Percentiles rank a stretch among this genome's conserved stretches.
Conservation (phyloP, 2,888 invertebrate species). For the Chelonus formosanus region DNA sequence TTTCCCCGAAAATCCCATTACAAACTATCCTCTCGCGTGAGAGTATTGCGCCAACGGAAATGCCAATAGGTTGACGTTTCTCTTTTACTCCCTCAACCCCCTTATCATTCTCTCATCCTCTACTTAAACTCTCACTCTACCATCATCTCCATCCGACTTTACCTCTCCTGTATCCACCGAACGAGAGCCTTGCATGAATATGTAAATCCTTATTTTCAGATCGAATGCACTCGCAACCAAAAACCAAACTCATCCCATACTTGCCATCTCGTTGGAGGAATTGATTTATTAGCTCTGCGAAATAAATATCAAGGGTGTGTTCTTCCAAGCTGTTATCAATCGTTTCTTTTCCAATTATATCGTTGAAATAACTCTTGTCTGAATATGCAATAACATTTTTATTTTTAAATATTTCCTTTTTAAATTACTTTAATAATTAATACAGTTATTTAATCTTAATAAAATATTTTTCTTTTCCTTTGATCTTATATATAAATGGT, state of each 20-base stretch:
- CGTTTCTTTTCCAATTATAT: background rate
- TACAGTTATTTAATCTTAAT: no score
- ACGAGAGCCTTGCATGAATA: conserved; percentile 56
- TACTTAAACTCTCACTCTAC: background rate
- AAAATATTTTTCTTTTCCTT: no score
- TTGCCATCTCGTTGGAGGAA: conserved; percentile 49
- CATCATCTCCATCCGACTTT: conserved; percentile 1
- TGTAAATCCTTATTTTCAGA: conserved; percentile 65
- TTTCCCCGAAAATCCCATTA: conserved; percentile 29
- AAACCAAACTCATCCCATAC: conserved; percentile 53
- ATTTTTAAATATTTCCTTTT: no score
- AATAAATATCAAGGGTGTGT: conserved; percentile 5
- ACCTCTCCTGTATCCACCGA: background rate
- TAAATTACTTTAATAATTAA: no score
- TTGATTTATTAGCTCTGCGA: conserved; percentile 58
- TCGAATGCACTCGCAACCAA: conserved; percentile 64
- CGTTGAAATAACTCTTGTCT: background rate
- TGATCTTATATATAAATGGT: no score
- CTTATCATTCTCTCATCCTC: conserved; percentile 20
- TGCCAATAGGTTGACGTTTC: conserved; percentile 23
- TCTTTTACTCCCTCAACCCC: conserved; percentile 30
- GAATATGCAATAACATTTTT: no score
- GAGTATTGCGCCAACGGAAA: conserved; percentile 8
- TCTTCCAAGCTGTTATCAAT: conserved; percentile 8
- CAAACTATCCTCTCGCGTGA: conserved; percentile 26